These are phyloP conservation scores for crab-eating macaque (Macaca fascicularis) DNA, from an alignment of 2,113 vertebrate genomes.

Conservation along the genomic window DNA sequence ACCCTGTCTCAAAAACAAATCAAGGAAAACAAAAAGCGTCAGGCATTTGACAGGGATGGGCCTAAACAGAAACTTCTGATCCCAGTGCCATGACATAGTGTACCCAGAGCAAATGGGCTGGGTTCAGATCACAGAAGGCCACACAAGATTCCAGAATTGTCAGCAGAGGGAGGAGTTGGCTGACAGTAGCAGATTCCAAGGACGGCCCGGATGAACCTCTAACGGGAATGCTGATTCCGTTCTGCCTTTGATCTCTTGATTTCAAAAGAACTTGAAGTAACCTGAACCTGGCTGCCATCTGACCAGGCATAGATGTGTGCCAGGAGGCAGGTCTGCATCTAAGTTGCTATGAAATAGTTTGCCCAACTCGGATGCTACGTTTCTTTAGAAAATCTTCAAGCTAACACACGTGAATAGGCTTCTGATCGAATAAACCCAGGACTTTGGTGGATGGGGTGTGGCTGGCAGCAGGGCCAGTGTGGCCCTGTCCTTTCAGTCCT, in stretches of 20 bases:
- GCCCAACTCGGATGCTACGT: neutral
- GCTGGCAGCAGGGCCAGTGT: accelerated
- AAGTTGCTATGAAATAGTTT: accelerated
- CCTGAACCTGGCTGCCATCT: neutral
- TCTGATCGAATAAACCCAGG: neutral
- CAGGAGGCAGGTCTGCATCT: accelerated
- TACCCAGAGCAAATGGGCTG: neutral
- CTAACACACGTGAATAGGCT: accelerated
- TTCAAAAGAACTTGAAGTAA: neutral
- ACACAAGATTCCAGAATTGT: neutral
- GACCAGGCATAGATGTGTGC: accelerated
- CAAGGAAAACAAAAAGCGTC: no score
- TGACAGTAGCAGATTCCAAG: neutral
- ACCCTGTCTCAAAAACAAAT: no score
- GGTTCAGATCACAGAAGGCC: neutral
- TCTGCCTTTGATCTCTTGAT: neutral
- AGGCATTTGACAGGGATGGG: neutral
- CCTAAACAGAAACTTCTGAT: accelerated
- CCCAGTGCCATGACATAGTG: neutral
- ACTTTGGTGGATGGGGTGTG: neutral
- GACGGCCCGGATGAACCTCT: accelerated
- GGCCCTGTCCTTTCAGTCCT: neutral
- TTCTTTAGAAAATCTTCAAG: neutral
- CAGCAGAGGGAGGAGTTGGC: neutral
- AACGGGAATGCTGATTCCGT: accelerated